Evolutionary conservation across 2,888 invertebrate genomes (phyloP), one percentile per base, ranked within the genome.

Genomic region (Baccha elongata): DNA sequence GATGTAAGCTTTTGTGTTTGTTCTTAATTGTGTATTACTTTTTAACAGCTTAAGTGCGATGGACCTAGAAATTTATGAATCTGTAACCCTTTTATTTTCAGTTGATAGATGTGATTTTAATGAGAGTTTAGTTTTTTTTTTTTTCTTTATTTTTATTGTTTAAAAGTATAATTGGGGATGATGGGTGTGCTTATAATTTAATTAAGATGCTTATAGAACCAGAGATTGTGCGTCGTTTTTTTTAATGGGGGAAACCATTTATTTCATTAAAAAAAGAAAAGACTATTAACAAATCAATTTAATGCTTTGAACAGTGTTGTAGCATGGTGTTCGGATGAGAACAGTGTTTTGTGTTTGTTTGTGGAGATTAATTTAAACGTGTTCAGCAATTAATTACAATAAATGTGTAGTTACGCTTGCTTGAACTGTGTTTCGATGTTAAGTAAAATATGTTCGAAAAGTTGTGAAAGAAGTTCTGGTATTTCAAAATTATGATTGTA

Each of bases 141-240:
- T 50, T 15, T 15, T 29, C 3, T 15, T 50, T 7, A 1, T 35
- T 19, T 11, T 35, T 3, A 0, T 8, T 23, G 19, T 62, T 10
- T 26, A 44, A 75, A 42, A 58, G 11, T 52, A 65, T 78, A 67
- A 78, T 67, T 78, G 23, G 37, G 13, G 17, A 58, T 67, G 35
- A 67, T 68, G 58, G 73, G 23, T 67, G 73, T 73, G 73, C 58
- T 79, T 35, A 13, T 60, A 44, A 60, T 37, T 73, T 52, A 46
- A 73, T 73, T 79, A 17, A 46, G 62, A 62, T 48, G 32, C 60
- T 68, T 73, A n/a, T n/a, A 52, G 32, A 3, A 17, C 5, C 55
- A 68, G 37, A 17, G 32, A 26, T 52, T 35, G 8, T 15, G 11
- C n/a, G n/a, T n/a, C n/a, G n/a, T n/a, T n/a, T n/a, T 50, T 26